phyloP scores from a whole-genome alignment of 2,888 invertebrate genomes.

The Entomobrya proxima region DNA sequence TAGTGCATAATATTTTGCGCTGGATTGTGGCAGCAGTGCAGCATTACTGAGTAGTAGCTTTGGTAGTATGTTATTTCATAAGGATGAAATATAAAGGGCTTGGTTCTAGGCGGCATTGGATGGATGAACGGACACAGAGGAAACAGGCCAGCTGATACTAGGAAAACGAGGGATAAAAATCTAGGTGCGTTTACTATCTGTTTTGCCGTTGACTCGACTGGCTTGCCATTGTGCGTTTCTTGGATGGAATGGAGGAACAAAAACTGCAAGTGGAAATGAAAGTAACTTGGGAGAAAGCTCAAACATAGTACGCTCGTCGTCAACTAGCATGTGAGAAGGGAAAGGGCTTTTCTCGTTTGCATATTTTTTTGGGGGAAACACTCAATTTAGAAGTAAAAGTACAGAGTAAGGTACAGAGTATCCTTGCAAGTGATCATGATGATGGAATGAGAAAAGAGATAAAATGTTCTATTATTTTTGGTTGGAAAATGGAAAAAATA shows the following conservation, averaged over 20 bases:
- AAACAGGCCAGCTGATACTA: conserved; percentile 1
- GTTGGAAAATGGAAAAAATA: too few relatives aligned
- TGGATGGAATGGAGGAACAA: neutral
- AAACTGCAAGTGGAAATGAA: neutral
- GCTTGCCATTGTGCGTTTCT: neutral
- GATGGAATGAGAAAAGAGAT: too few relatives aligned
- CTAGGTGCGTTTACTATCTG: neutral
- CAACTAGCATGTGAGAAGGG: too few relatives aligned
- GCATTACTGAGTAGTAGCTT: neutral
- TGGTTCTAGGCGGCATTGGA: neutral
- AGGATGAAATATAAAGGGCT: conserved; percentile 10
- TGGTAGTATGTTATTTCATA: too few relatives aligned
- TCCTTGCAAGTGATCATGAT: too few relatives aligned
- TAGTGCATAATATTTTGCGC: too few relatives aligned
- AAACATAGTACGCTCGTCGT: too few relatives aligned
- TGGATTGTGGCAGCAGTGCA: neutral
- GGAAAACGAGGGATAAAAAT: neutral
- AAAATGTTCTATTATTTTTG: too few relatives aligned
- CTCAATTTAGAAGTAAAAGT: too few relatives aligned
- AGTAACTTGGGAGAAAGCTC: conserved; percentile 20
- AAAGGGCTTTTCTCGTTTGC: too few relatives aligned
- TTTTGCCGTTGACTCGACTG: neutral
- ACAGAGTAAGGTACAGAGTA: too few relatives aligned
- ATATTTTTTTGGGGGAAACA: too few relatives aligned
- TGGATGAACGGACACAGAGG: neutral